phyloP scores from a whole-genome alignment of 2,113 vertebrate species.

The Bagarius yarrelli region DNA sequence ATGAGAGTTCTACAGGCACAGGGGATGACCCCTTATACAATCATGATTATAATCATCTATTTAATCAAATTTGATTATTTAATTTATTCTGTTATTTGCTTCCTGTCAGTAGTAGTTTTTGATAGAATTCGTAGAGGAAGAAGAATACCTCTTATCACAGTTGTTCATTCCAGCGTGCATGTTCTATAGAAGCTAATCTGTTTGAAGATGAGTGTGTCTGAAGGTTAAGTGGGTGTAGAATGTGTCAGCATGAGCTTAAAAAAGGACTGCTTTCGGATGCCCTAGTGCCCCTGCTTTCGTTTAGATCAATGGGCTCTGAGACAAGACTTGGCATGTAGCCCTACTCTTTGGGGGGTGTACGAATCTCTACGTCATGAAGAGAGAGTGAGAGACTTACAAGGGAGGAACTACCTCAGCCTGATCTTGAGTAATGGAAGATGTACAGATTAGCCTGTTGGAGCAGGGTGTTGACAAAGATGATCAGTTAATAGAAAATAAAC shows the following conservation, averaged over 20 bases:
- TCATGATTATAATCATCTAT: constrained; percentile 10
- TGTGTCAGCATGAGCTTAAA: constrained; percentile 5
- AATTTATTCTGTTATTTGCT: background rate
- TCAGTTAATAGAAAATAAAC: background rate
- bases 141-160: background rate
- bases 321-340: constrained; percentile 42
- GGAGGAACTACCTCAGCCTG: constrained; percentile 5
- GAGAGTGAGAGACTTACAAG: constrained; percentile 9
- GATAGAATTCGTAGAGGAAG: background rate
- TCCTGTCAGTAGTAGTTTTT: background rate
- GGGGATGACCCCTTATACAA: background rate
- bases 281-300: constrained; percentile 46
- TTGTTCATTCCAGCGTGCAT: background rate
- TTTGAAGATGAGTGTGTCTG: constrained; percentile 2
- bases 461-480: constrained; percentile 1
- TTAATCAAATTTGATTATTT: constrained; percentile 24
- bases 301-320: constrained; percentile 45
- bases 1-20: background rate
- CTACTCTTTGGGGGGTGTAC: constrained; percentile 22
- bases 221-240: constrained; percentile 36
- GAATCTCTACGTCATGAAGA: constrained; percentile 30
- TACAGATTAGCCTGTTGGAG: background rate
- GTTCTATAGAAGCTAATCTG: background rate
- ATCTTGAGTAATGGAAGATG: constrained; percentile 6
- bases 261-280: constrained; percentile 16